These are phyloP conservation scores for Sandelia bainsii DNA, from an alignment of 2,797 vertebrate species.

Conservation along the genomic window DNA sequence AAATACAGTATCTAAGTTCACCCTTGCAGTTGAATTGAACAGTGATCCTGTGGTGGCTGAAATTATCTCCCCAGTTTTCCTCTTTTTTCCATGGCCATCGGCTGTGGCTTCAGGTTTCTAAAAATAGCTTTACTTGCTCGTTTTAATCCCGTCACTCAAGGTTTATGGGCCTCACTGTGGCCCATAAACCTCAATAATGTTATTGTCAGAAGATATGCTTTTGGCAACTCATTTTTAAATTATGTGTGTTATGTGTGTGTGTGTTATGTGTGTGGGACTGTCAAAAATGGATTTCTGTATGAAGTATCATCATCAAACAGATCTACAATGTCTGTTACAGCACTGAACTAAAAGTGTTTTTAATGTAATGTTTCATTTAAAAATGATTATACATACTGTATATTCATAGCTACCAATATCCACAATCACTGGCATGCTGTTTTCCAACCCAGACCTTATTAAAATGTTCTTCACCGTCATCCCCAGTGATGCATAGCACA, in stretches of 20 bases:
- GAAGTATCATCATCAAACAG: neutral
- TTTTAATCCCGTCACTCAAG: slow-evolving; percentile 72
- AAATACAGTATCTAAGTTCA: slow-evolving; percentile 43
- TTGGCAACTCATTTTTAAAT: slow-evolving; percentile 41
- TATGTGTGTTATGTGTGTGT: neutral
- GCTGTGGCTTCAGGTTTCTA: slow-evolving; percentile 54
- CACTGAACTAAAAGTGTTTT: neutral
- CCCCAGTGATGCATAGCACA: slow-evolving; percentile 38
- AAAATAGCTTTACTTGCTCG: slow-evolving; percentile 52
- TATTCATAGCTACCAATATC: neutral
- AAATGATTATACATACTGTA: neutral
- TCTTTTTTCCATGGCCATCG: slow-evolving; percentile 43
- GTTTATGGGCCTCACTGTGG: slow-evolving; percentile 42
- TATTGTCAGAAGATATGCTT: slow-evolving; percentile 64
- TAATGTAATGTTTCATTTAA: neutral
- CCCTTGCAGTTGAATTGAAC: slow-evolving; percentile 50
- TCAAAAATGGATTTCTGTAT: slow-evolving; percentile 27
- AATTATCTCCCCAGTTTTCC: slow-evolving; percentile 59
- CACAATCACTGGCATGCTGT: slow-evolving; percentile 13
- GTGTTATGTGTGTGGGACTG: no score
- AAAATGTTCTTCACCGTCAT: slow-evolving; percentile 47
- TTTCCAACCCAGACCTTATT: slow-evolving; percentile 34
- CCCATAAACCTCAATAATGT: slow-evolving; percentile 74
- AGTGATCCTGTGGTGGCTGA: slow-evolving; percentile 40
- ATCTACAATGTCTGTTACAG: neutral